Evolutionary conservation across 2,888 invertebrate genomes (phyloP).

Genomic region (Eubasilissa splendida): DNA sequence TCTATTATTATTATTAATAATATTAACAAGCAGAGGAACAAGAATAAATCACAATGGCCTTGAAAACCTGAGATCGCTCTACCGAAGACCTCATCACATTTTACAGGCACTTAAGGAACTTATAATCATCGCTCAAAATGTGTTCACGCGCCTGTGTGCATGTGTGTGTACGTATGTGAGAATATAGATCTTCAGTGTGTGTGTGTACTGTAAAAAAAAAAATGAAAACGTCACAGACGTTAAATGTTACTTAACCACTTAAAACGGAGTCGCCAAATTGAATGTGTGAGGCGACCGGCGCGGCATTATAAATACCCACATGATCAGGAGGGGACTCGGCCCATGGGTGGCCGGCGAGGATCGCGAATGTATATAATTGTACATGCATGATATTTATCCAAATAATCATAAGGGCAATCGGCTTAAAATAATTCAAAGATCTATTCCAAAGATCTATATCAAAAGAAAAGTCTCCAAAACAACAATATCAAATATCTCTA

Average conservation of each 20-base stretch:
- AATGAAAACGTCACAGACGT: conserved; percentile 30
- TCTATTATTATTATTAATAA: too few species aligned
- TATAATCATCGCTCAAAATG: not conserved
- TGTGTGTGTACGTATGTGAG: not conserved
- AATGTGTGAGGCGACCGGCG: conserved; percentile 40
- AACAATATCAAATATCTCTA: too few species aligned
- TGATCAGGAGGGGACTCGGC: not conserved
- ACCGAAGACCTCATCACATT: not conserved
- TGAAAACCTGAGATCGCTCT: too few species aligned
- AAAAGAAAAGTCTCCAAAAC: too few species aligned
- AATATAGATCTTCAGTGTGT: not conserved
- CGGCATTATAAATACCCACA: conserved; percentile 35
- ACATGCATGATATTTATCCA: too few species aligned
- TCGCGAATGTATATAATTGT: too few species aligned
- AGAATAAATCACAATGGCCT: too few species aligned
- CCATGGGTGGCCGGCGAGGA: not conserved
- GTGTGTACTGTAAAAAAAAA: conserved; percentile 29
- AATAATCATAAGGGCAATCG: too few species aligned
- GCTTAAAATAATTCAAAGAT: too few species aligned
- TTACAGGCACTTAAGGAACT: not conserved
- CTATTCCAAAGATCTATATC: too few species aligned
- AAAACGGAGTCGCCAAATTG: conserved; percentile 46
- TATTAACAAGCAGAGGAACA: too few species aligned
- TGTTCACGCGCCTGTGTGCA: not conserved
- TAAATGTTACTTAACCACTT: conserved; percentile 48